Percentiles rank a stretch among this genome's conserved stretches.
Conservation (phyloP, 2,113 vertebrate genomes). For the Acanthisitta chloris region DNA sequence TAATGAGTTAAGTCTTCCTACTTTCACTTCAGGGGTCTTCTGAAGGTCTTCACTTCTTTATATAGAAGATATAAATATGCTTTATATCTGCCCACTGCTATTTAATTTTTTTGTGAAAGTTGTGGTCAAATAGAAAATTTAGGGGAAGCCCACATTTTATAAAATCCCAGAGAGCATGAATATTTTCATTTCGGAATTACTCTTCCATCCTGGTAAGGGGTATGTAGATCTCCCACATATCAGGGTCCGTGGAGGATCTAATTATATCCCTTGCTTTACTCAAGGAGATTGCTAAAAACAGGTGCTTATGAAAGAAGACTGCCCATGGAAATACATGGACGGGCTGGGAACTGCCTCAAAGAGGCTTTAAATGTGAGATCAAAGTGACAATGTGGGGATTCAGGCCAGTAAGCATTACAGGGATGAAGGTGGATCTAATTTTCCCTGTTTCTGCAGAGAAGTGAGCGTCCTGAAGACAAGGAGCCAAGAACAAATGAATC, state of each 20-base stretch:
- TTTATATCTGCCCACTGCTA: background rate
- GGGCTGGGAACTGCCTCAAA: background rate
- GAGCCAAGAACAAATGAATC: conserved; percentile 13
- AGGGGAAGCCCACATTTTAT: background rate
- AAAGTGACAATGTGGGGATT: background rate
- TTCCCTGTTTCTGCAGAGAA: background rate
- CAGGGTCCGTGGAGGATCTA: background rate
- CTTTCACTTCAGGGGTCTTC: background rate
- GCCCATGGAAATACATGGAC: background rate
- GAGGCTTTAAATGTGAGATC: background rate
- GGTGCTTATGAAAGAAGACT: background rate
- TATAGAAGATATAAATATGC: background rate
- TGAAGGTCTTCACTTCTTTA: background rate
- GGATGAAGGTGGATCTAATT: background rate
- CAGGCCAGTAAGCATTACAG: background rate
- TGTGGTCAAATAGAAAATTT: background rate
- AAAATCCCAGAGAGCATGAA: background rate
- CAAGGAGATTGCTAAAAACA: background rate
- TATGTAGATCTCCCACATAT: background rate
- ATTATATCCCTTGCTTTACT: background rate
- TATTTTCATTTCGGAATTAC: background rate
- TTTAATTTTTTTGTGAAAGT: background rate
- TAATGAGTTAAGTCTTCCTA: background rate
- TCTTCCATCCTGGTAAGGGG: background rate
- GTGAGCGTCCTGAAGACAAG: background rate